Evolutionary conservation across 2,888 invertebrate genomes (phyloP), one percentile per base, ranked within the genome.

Genomic region (Ctena decussata): DNA sequence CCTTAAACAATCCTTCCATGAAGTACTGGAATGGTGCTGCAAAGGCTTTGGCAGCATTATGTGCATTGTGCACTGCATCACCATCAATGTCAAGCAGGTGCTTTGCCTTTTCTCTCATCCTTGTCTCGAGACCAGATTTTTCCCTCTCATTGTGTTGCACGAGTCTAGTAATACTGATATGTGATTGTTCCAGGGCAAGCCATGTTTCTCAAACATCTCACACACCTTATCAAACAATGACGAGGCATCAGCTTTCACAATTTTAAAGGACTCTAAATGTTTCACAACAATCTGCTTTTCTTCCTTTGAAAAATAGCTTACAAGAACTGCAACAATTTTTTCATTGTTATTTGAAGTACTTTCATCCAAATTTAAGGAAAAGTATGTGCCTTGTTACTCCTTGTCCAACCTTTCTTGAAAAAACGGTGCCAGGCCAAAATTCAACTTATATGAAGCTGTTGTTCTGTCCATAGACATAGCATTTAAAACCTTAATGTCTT

Each of bases 71-170:
- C n/a, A 86, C 86, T 1, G 85, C 72, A 75, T 93, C 91, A 18
- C 91, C 92, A 81, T 93, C 91, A 24, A 92, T 87, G 72, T 91
- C 89, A 12, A 92, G 65, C 0, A 92, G 60, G 71, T 93, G 93
- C 12, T 82, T 86, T 8, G 90, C 89, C 46, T 78, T 82, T 27
- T 65, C 35, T 39, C 90, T 39, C 8, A 91, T 82, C 57, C 80
- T 60, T 12, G 73, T 83, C 77, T 92, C 93, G 15, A 93, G 21
- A 39, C 92, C 91, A 15, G 75, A 60, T 80, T 91, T 91, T 0
- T 46, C 0, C 92, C 90, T 12, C 89, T 12, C 91, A 92, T 92
- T 1, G 91, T 86, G 69, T 80, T 80, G 57, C 91, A 92, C 0
- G 88, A 90, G 70, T 92, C 92, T 85, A 90, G 88, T 0, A 91